Evolutionary conservation across 1,140 invertebrate genomes (phyloP).

Genomic region (Drosophila ananassae): DNA sequence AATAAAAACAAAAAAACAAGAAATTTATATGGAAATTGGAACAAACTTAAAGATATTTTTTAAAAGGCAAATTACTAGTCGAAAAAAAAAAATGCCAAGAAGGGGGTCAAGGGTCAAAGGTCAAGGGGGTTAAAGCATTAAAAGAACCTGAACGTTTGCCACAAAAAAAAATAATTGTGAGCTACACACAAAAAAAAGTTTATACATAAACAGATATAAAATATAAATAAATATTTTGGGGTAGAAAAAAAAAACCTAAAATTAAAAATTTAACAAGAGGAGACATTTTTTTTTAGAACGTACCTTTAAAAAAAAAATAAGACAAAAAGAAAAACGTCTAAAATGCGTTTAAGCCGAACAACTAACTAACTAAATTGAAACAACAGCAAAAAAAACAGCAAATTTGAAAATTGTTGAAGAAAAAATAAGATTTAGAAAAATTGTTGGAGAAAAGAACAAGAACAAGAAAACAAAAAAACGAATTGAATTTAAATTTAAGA

Average conservation of each 20-base stretch:
- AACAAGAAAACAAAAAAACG: constrained; percentile 44
- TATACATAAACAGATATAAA: constrained; percentile 34
- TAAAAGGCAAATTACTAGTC: not conserved
- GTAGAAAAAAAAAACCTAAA: constrained; percentile 27
- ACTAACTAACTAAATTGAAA: constrained; percentile 71
- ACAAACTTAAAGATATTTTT: not conserved
- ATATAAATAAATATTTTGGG: constrained; percentile 17
- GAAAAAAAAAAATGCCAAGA: constrained; percentile 4
- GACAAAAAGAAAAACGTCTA: constrained; percentile 22
- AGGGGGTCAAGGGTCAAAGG: constrained; percentile 7
- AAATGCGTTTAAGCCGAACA: constrained; percentile 28
- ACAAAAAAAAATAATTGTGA: constrained; percentile 15
- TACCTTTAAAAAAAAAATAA: constrained; percentile 68
- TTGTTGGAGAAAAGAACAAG: constrained; percentile 20
- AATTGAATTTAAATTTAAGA: constrained; percentile 74
- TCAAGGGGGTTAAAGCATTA: constrained; percentile 1
- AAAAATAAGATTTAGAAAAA: constrained; percentile 24
- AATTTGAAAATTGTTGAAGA: constrained; percentile 11
- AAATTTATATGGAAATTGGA: constrained; percentile 40
- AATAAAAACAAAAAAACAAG: constrained; percentile 34
- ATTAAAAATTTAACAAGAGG: constrained; percentile 16
- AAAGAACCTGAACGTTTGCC: constrained; percentile 23
- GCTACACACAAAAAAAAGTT: constrained; percentile 16
- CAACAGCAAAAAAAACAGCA: constrained; percentile 19
- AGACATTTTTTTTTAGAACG: constrained; percentile 71